Base-by-base conservation (phyloP, 1,140 invertebrate genomes). In the Telenomus remus region DNA sequence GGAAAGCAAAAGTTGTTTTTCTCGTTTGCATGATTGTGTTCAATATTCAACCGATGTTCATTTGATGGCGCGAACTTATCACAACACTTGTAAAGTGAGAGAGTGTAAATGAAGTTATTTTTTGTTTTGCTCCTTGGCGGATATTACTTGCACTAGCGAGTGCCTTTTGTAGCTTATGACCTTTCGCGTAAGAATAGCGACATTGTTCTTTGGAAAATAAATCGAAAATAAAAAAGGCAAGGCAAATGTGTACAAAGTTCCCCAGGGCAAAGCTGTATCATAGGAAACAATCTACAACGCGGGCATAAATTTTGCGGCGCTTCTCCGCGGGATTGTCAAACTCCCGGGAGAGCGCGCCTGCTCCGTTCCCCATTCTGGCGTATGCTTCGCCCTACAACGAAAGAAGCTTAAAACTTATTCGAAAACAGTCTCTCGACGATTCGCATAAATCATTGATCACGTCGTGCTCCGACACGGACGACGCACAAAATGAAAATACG, bases 391-490 rank as follows among this genome's bases (percentile, higher is more conserved):
- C 71, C 79, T 76, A 82, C 79, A 80, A 76, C 80, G 77, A 76
- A 68, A 66, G 75, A 71, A 80, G 79, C 75, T 78, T 78, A 80
- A 84, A 85, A 80, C 82, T 84, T 85, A 81, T 84, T 84, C 71
- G 59, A 72, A 78, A 72, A 64, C 63, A 64, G 48, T 71, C 65
- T 76, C 63, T 47, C 76, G 53, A 61, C 72, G 69, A 70, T 79
- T 70, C 80, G 76, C 79, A 79, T 86, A 84, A 86, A 86, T 85
- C 85, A 86, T 86, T 80, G 81, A 85, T 82, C 78, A 72, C 73
- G 79, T 76, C 74, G 66, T 46, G 53, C 48, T 53, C 50, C 7
- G 48, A 50, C 34, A 56, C 33, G 42, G 51, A 69, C 69, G 44
- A 76, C 44, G 61, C 63, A 47, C 68, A 60, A 77, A 77, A 77